Evolutionary conservation across 2,113 vertebrate species (phyloP).

Genomic region (Bubo blakistoni): DNA sequence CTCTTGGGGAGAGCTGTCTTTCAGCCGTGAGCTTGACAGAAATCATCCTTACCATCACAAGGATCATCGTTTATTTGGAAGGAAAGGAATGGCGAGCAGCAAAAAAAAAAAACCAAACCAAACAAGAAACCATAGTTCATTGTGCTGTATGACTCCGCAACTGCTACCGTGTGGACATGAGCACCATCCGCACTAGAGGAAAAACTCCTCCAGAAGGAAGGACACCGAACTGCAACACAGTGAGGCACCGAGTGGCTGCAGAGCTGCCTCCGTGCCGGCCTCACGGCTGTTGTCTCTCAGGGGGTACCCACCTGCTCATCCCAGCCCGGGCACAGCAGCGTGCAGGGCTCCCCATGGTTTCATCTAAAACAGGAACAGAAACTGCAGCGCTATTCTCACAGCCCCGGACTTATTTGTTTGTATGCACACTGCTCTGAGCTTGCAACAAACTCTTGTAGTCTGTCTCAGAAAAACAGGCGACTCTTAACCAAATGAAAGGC

Average conservation of each 20-base stretch:
- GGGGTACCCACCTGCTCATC: constrained; percentile 16
- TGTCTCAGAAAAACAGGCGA: not conserved
- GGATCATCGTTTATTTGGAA: not conserved
- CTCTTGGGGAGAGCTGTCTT: constrained; percentile 42
- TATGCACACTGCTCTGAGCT: not conserved
- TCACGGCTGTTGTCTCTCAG: not conserved
- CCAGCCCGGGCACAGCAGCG: not conserved
- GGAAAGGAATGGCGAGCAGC: not conserved
- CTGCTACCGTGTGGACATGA: accelerated
- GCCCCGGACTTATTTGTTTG: not conserved
- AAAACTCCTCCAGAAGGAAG: not conserved
- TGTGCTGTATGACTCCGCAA: accelerated
- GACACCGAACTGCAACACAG: accelerated
- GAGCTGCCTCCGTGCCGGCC: not conserved
- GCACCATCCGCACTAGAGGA: not conserved
- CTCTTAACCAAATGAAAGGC: not conserved
- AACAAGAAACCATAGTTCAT: not conserved
- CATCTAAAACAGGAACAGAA: constrained; percentile 2
- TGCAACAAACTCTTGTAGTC: not conserved
- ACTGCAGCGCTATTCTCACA: not conserved
- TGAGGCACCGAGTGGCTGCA: not conserved
- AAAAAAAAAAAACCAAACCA: not conserved
- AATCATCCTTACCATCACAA: not conserved
- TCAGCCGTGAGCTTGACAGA: constrained; percentile 12
- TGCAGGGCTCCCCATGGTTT: not conserved